These are phyloP conservation scores for Crambe crambe DNA, from an alignment of 37 sponge, comb jelly and placozoan species.

Conservation along the genomic window DNA sequence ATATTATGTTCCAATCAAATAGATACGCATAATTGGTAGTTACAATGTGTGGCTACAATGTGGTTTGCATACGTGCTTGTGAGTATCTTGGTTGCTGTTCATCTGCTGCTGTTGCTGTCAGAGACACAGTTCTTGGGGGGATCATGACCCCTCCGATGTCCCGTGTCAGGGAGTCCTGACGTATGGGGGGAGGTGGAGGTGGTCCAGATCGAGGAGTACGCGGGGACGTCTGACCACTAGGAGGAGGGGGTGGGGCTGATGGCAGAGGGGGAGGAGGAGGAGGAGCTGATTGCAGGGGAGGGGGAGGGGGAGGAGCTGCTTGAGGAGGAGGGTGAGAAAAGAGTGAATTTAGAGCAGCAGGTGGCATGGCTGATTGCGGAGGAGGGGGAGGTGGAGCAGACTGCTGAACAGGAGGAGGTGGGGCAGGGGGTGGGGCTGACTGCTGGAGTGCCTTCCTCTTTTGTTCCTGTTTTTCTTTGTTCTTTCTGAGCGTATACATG, in stretches of 20 bases:
- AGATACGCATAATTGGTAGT: too few species aligned
- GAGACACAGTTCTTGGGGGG: conserved; percentile 2
- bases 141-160: background rate
- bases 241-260: background rate
- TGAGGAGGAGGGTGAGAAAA: background rate
- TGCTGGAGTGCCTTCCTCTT: background rate
- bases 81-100: background rate
- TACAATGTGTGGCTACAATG: background rate
- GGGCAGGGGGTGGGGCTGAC: background rate
- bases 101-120: background rate
- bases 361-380: background rate
- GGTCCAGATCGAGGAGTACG: background rate
- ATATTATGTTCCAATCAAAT: too few species aligned
- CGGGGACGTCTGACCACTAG: background rate
- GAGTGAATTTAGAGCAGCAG: background rate
- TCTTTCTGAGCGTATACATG: conserved; percentile 67
- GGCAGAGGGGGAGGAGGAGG: background rate
- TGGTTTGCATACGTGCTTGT: background rate
- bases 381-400: background rate
- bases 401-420: conserved; percentile 9
- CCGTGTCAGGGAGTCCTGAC: background rate
- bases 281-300: background rate
- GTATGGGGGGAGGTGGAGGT: background rate
- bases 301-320: background rate
- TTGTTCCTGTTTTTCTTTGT: conserved; percentile 38